Conservation (phyloP, 2,888 invertebrate species). For the Cerceris ruficornis region DNA sequence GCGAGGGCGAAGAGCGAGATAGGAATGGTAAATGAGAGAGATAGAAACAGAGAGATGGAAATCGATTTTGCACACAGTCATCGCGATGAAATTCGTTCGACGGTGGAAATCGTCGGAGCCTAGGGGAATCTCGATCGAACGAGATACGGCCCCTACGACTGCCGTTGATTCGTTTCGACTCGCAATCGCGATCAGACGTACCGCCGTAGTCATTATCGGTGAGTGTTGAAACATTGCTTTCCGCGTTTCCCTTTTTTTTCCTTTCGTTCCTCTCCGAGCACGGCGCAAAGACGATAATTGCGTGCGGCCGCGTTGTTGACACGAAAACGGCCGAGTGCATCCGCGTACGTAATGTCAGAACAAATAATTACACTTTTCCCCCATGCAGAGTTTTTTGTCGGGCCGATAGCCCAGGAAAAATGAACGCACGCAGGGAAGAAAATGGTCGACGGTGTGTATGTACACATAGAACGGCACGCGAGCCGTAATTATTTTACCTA, state of each 20-base stretch:
- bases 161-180: slow-evolving; percentile 35
- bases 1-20: too few relatives aligned
- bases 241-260: background rate
- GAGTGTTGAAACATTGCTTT: slow-evolving; percentile 40
- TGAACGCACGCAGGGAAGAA: background rate
- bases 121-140: slow-evolving; percentile 35
- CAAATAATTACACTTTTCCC: slow-evolving; percentile 43
- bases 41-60: too few relatives aligned
- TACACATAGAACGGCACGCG: slow-evolving; percentile 8
- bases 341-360: slow-evolving; percentile 35
- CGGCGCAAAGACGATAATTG: slow-evolving; percentile 34
- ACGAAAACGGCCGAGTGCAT: slow-evolving; percentile 32
- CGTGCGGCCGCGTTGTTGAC: slow-evolving; percentile 35
- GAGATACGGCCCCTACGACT: slow-evolving; percentile 4
- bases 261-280: background rate
- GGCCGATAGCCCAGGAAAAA: slow-evolving; percentile 8
- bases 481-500: slow-evolving; percentile 25
- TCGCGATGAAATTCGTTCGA: background rate
- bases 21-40: too few relatives aligned
- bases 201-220: slow-evolving; percentile 31
- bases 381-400: background rate
- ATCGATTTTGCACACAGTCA: too few relatives aligned
- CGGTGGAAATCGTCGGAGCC: slow-evolving; percentile 4
- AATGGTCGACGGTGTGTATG: background rate
- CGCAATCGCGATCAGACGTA: slow-evolving; percentile 40